Evolutionary conservation across 2,797 vertebrate species (phyloP).

Genomic region (Sebastolobus alascanus): DNA sequence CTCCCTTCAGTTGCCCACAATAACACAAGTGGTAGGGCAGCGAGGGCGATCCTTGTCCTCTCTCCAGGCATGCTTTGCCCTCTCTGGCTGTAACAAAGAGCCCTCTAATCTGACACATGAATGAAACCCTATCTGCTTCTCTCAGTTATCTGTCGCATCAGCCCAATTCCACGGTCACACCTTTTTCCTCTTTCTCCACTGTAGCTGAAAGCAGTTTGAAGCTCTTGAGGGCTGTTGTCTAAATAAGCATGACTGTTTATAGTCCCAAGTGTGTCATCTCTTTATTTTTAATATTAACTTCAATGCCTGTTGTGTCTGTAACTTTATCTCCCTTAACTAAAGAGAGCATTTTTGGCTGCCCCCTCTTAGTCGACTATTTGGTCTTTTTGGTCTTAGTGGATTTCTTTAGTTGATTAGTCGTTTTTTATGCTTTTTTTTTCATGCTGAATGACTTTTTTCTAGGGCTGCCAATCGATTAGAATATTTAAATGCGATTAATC

Average conservation of each 20-base stretch:
- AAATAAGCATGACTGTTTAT: conserved; percentile 47
- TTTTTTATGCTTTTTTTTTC: too few relatives aligned
- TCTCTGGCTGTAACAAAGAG: conserved; percentile 64
- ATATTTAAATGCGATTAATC: too few relatives aligned
- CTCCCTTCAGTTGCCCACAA: conserved; percentile 31
- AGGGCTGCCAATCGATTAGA: too few relatives aligned
- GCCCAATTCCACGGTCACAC: conserved; percentile 56
- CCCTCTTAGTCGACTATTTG: too few relatives aligned
- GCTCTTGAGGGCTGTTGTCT: conserved; percentile 24
- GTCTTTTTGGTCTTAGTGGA: too few relatives aligned
- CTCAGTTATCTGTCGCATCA: conserved; percentile 60
- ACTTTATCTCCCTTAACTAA: conserved; percentile 19
- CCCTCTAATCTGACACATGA: conserved; percentile 76
- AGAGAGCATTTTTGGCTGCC: background rate
- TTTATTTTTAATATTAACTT: conserved; percentile 31
- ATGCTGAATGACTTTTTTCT: too few relatives aligned
- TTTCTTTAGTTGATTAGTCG: too few relatives aligned
- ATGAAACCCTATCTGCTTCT: conserved; percentile 69
- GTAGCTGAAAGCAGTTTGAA: conserved; percentile 24
- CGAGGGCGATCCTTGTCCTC: conserved; percentile 57
- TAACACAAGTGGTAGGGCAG: conserved; percentile 41
- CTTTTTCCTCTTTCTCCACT: conserved; percentile 35
- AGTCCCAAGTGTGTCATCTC: background rate
- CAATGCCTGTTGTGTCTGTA: background rate
- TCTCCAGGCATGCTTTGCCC: conserved; percentile 59